Evolutionary conservation across 1,140 invertebrate species (phyloP).

Genomic region (Heliconius himera): DNA sequence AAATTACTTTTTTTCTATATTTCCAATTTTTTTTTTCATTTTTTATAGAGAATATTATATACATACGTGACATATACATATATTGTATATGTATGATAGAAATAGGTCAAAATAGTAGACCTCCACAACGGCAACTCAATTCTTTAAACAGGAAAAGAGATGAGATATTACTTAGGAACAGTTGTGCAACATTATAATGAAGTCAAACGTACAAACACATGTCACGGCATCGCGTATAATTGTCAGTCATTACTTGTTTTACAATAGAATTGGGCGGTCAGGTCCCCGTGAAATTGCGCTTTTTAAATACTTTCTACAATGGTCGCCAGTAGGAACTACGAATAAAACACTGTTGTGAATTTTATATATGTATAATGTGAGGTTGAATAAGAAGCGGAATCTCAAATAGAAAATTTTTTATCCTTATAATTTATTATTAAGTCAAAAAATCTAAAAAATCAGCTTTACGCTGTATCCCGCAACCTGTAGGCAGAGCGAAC

Average conservation of each 20-base stretch:
- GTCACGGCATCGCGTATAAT: constrained; percentile 50
- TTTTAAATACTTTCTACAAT: constrained; percentile 70
- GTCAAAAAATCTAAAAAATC: too few species aligned
- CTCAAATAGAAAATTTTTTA: not conserved
- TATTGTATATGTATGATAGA: too few species aligned
- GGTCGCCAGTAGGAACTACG: not conserved
- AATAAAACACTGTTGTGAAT: not conserved
- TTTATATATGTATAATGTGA: not conserved
- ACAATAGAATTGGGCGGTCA: constrained; percentile 75
- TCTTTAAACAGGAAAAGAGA: not conserved
- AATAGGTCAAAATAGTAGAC: not conserved
- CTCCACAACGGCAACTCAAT: not conserved
- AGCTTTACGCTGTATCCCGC: too few species aligned
- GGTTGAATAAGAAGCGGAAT: not conserved
- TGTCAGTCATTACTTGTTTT: constrained; percentile 57
- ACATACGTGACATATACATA: too few species aligned
- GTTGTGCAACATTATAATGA: not conserved
- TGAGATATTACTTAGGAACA: not conserved
- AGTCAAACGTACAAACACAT: constrained; percentile 8
- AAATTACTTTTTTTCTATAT: too few species aligned
- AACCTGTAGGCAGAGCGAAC: too few species aligned
- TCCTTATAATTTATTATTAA: too few species aligned
- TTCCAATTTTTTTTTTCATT: too few species aligned
- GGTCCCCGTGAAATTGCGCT: constrained; percentile 69
- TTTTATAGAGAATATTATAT: too few species aligned